Evolutionary conservation across 2,797 vertebrate genomes (phyloP).

Genomic region (Pelochelys cantorii): DNA sequence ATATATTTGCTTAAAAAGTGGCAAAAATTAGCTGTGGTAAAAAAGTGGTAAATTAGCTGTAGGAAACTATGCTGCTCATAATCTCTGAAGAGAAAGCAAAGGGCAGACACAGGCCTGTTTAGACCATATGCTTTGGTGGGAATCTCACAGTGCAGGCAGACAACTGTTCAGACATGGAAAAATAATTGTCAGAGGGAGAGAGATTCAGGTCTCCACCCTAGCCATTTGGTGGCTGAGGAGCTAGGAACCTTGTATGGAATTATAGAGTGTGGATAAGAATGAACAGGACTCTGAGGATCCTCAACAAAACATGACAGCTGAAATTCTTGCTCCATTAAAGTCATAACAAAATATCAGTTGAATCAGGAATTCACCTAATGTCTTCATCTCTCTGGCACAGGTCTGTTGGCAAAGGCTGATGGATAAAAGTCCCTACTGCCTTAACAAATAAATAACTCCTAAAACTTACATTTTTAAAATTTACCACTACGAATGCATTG

Average conservation of each 20-base stretch:
- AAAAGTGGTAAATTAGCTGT: not conserved
- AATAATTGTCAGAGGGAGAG: not conserved
- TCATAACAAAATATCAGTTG: not conserved
- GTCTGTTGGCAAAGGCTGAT: not conserved
- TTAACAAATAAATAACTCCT: not conserved
- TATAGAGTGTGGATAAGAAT: not conserved
- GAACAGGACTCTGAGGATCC: not conserved
- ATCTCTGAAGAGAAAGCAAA: not conserved
- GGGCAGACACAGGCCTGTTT: not conserved
- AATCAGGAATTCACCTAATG: not conserved
- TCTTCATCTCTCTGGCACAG: not conserved
- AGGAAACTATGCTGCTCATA: not conserved
- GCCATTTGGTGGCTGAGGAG: no score
- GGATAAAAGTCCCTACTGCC: not conserved
- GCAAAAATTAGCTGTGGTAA: not conserved
- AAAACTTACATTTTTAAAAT: not conserved
- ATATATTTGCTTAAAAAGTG: not conserved
- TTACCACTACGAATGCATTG: rapidly evolving
- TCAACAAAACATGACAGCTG: not conserved
- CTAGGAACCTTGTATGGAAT: not conserved
- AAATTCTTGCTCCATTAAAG: not conserved
- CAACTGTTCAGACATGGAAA: not conserved
- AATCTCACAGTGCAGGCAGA: not conserved
- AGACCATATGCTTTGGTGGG: not conserved
- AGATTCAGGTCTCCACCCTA: not conserved